Conservation (phyloP, 2,113 vertebrate species). For the Nicator chloris region DNA sequence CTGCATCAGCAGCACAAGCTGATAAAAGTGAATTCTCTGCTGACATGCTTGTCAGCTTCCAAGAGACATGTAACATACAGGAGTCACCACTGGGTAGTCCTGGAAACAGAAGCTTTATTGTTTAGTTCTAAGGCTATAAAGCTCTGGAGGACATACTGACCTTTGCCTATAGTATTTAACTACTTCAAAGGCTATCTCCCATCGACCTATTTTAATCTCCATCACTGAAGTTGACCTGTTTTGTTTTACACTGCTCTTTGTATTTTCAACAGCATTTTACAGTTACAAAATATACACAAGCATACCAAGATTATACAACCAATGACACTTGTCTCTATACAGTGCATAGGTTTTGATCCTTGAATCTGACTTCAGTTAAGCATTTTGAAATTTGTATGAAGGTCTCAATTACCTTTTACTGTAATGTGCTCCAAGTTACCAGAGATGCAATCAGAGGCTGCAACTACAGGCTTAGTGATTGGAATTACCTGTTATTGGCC, state of each 20-base stretch:
- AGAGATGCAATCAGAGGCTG: not conserved
- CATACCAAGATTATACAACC: not conserved
- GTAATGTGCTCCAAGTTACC: not conserved
- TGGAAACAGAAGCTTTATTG: not conserved
- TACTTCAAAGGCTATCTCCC: not conserved
- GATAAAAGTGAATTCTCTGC: not conserved
- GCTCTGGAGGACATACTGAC: not conserved
- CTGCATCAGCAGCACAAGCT: not conserved
- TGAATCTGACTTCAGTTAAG: not conserved
- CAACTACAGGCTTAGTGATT: not conserved
- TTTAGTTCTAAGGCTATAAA: not conserved
- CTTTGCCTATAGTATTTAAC: not conserved
- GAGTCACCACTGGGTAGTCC: not conserved
- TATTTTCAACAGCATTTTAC: not conserved
- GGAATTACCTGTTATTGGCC: not conserved
- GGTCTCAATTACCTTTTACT: not conserved
- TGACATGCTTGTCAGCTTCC: not conserved
- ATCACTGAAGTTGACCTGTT: not conserved
- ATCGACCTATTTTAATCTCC: not conserved
- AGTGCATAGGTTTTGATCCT: not conserved
- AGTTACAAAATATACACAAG: not conserved
- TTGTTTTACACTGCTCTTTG: not conserved
- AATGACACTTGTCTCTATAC: not conserved
- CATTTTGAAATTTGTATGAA: not conserved
- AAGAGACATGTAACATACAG: accelerated